Percentiles rank a stretch among this genome's conserved stretches.
Evolutionary conservation across 2,888 invertebrate species (phyloP).

Genomic region (Campopleginae sp.): DNA sequence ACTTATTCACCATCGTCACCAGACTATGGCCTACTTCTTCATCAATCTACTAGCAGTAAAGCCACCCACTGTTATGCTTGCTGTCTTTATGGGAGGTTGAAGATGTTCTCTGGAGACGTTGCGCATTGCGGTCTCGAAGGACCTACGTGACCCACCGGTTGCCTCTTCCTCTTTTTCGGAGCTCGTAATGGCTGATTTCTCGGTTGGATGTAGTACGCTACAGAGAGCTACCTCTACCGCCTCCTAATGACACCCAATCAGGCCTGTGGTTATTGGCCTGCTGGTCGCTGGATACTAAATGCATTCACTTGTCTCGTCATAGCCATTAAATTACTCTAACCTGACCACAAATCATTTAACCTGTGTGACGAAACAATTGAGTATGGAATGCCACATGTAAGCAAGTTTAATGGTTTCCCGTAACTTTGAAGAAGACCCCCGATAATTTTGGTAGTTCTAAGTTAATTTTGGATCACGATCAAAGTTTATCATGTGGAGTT

Average conservation of each 20-base stretch:
- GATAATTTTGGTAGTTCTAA: neutral
- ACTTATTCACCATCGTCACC: neutral
- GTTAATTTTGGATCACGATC: neutral
- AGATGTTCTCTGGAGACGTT: conserved; percentile 64
- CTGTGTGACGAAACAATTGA: conserved; percentile 20
- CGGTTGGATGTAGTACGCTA: conserved; percentile 32
- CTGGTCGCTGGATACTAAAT: neutral
- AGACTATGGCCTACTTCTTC: conserved; percentile 35
- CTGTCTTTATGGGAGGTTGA: conserved; percentile 62
- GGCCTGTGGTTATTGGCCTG: neutral
- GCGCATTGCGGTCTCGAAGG: conserved; percentile 73
- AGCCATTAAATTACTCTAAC: conserved; percentile 34
- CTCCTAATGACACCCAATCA: conserved; percentile 56
- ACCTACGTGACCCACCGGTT: conserved; percentile 74
- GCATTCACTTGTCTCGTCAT: neutral
- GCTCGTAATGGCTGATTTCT: conserved; percentile 39
- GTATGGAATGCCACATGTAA: neutral
- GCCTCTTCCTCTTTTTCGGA: conserved; percentile 39
- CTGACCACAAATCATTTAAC: conserved; percentile 15
- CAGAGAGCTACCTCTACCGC: conserved; percentile 33
- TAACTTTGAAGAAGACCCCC: neutral
- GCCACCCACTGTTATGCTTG: conserved; percentile 62
- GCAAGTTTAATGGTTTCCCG: neutral
- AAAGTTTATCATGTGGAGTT: neutral
- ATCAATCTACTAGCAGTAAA: conserved; percentile 59